Evolutionary conservation across 2,888 invertebrate genomes (phyloP).

Genomic region (Empis stercorea): DNA sequence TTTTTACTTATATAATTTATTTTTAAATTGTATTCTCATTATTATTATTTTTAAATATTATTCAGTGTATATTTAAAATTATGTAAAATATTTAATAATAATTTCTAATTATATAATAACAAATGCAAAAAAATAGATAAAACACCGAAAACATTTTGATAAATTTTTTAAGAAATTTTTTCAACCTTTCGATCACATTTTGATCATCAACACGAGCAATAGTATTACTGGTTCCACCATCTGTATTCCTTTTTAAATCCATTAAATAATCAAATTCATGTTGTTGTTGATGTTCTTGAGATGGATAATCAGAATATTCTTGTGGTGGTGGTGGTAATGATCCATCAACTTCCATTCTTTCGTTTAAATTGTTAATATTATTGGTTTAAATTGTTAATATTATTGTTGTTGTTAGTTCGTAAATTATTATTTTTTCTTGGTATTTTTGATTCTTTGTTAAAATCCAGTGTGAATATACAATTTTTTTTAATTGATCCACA

Average conservation of each 20-base stretch:
- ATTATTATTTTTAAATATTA: too few relatives aligned
- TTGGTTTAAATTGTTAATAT: too few relatives aligned
- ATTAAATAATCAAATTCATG: slow-evolving; percentile 32
- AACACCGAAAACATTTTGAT: neutral
- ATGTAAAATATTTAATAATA: neutral
- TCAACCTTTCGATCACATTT: slow-evolving; percentile 34
- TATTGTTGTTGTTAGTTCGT: too few relatives aligned
- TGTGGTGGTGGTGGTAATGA: slow-evolving; percentile 26
- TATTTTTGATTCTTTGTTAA: too few relatives aligned
- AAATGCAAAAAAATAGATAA: neutral
- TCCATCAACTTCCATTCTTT: slow-evolving; percentile 35
- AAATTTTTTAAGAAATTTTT: slow-evolving; percentile 12
- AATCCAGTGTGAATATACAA: too few relatives aligned
- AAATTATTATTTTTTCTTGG: too few relatives aligned
- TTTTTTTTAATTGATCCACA: too few relatives aligned
- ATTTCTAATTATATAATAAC: neutral
- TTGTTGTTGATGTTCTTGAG: slow-evolving; percentile 10
- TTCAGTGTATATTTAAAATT: neutral
- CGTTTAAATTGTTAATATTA: slow-evolving; percentile 13
- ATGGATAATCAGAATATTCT: slow-evolving; percentile 23
- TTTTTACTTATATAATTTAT: too few relatives aligned
- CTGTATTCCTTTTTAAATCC: slow-evolving; percentile 17
- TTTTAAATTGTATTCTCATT: too few relatives aligned
- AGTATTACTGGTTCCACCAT: slow-evolving; percentile 2
- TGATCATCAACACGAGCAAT: slow-evolving; percentile 27